Conservation (phyloP, 2,113 vertebrate species). For the Ammodramus savannarum region DNA sequence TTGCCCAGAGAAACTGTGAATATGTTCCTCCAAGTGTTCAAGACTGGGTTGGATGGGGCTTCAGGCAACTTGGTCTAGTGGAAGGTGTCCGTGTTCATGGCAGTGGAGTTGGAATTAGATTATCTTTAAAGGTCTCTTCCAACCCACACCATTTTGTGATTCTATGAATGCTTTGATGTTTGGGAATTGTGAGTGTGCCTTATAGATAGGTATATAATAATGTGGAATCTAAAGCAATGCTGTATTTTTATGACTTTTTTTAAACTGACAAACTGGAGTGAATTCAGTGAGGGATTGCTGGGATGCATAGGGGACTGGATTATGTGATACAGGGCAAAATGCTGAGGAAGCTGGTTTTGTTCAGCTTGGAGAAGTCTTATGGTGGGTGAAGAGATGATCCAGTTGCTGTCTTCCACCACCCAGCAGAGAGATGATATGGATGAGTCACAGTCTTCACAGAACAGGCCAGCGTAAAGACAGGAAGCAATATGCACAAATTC, state of each 20-base stretch:
- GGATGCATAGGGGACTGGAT: neutral
- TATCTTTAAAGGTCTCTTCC: neutral
- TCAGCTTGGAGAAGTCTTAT: neutral
- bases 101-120: neutral
- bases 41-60: neutral
- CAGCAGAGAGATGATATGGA: neutral
- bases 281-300: neutral
- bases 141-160: neutral
- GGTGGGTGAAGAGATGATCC: neutral
- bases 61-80: neutral
- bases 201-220: neutral
- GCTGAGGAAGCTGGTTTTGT: neutral
- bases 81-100: neutral
- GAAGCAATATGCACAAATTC: neutral
- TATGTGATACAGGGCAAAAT: neutral
- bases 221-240: neutral
- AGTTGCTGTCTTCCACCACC: neutral
- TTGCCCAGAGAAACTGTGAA: neutral
- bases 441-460: neutral
- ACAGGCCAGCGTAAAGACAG: neutral
- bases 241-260: neutral
- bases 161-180: neutral
- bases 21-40: neutral
- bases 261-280: neutral
- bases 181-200: neutral